Percentiles rank a stretch among this genome's conserved stretches.
Evolutionary conservation across 2,888 invertebrate species (phyloP).

Genomic region (Yponomeuta cagnagella): DNA sequence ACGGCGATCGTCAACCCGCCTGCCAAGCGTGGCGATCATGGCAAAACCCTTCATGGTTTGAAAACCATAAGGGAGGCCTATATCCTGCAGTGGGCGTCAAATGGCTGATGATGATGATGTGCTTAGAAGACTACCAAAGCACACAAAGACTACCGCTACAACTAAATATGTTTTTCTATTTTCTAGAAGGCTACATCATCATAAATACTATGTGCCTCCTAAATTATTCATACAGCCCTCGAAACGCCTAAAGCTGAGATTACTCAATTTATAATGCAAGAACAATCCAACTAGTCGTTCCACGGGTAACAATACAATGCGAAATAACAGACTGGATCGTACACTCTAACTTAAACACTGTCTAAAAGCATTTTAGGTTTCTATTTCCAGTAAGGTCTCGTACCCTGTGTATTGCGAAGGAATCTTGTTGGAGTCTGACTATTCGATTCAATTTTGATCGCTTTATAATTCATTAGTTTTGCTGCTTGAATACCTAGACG

Average conservation of each 20-base stretch:
- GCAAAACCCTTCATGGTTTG: no score
- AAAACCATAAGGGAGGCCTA: no score
- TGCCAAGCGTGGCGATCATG: no score
- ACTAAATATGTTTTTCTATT: background rate
- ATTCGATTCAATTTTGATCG: conserved; percentile 2
- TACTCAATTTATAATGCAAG: conserved; percentile 15
- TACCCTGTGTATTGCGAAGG: background rate
- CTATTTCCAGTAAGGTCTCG: background rate
- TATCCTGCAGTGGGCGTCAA: no score
- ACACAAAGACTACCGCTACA: background rate
- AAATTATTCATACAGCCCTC: conserved; percentile 6
- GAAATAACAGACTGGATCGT: background rate
- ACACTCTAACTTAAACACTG: background rate
- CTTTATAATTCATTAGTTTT: conserved; percentile 1
- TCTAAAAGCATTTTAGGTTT: background rate
- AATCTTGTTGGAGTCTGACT: conserved; percentile 4
- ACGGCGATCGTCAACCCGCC: no score
- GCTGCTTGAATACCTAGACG: background rate
- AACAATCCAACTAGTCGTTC: conserved; percentile 7
- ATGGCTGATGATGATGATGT: no score
- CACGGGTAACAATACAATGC: background rate
- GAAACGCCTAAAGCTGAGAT: conserved; percentile 12
- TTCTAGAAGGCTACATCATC: background rate
- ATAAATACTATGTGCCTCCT: background rate
- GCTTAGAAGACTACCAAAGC: background rate